Evolutionary conservation across 1,140 invertebrate genomes (phyloP).

Genomic region (Drosophila watanabei): DNA sequence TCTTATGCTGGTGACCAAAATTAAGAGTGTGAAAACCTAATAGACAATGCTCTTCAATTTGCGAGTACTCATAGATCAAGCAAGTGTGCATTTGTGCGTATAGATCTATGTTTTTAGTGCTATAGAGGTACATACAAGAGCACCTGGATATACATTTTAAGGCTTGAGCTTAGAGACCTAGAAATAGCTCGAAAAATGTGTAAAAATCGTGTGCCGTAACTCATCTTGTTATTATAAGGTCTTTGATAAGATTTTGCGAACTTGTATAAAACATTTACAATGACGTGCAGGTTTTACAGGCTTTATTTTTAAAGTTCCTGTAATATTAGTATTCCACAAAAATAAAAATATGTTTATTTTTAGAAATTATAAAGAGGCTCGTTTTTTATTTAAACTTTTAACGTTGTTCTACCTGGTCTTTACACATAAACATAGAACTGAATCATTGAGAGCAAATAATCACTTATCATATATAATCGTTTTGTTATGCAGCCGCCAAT

Average conservation of each 20-base stretch:
- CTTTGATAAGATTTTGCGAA: slow-evolving; percentile 20
- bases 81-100: background rate
- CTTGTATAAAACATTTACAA: slow-evolving; percentile 73
- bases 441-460: slow-evolving; percentile 78
- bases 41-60: background rate
- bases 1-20: background rate
- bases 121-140: background rate
- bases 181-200: background rate
- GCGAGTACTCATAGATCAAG: background rate
- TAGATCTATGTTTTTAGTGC: too few species aligned
- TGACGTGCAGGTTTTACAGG: background rate
- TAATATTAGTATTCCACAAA: slow-evolving; percentile 11
- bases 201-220: background rate
- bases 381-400: slow-evolving; percentile 67
- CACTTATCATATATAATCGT: slow-evolving; percentile 66
- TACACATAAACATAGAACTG: slow-evolving; percentile 78
- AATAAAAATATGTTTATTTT: slow-evolving; percentile 29
- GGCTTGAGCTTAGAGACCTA: too few species aligned
- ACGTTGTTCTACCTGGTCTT: slow-evolving; percentile 63
- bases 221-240: background rate
- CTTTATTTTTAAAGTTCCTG: background rate
- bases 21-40: background rate
- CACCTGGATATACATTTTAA: background rate
- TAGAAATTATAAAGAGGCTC: slow-evolving; percentile 71
- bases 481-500: slow-evolving; percentile 44